Base-by-base conservation (phyloP, 2,113 vertebrate genomes). In the Callionymus lyra region DNA sequence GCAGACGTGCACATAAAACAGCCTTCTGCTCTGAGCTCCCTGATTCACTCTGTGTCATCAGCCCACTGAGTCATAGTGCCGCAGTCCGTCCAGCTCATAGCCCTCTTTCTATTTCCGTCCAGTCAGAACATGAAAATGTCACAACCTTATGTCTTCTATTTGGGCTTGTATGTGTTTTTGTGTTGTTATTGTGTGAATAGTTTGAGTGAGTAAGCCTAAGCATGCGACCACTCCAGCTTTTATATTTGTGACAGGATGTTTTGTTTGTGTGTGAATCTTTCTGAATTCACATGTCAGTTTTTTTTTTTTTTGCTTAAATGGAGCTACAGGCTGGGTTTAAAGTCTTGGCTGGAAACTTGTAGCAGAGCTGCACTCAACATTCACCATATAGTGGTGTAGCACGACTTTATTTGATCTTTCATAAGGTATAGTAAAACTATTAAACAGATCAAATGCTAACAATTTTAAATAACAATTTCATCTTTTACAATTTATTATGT, bases 41-140 rank as follows among this genome's bases (percentile, higher is more conserved):
- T 73, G 66, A 71, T 47, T 70, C 71, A 75, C 66, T 76, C 73
- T 66, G 61, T 51, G 53, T 67, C 71, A 69, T 80, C 69, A 54
- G 64, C 48, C 55, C 51, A 69, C 59, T 80, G 71, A 80, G 56
- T 80, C 74, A 77, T 46, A 49, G 64, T 57, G 76, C 70, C 67
- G 64, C 44, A 57, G 57, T 63, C 62, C 62, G 59, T 72, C 54
- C 52, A 63, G 71, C 71, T 77, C 68, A 58, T 70, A 63, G 68
- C 50, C 54, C 13, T 64, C 43, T 70, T 77, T 74, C 72, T 77
- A 80, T 77, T 77, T 77, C 58, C 49, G 63, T 62, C 62, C 45
- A 12, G 31, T 62, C 56, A 68, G 62, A 35, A 63, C 62, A 69
- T 58, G 59, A 68, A 80, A 66, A 72, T 69, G 71, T 39, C 62